Evolutionary conservation across 1,140 invertebrate species (phyloP), one percentile per base, ranked within the genome.

Genomic region (Ceratosolen fusciceps): DNA sequence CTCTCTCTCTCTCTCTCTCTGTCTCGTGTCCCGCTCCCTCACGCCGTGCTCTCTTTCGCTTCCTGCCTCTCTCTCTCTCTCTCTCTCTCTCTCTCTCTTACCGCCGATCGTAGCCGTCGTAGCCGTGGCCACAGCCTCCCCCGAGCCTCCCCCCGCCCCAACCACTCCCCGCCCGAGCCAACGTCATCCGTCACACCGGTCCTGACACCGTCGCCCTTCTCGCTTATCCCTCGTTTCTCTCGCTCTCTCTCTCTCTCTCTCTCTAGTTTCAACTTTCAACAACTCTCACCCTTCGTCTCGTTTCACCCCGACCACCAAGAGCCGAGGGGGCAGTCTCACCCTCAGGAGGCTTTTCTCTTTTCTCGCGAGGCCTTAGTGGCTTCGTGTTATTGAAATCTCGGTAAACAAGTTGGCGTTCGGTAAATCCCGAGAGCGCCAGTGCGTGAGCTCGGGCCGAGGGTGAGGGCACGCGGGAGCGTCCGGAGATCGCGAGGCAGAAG

Each of bases 381-480:
- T 26, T 1, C 24, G 8, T 9, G 3, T 26, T 52, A 19, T 29
- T 26, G 49, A 71, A 71, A 60, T 29, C n/a, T 68, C n/a, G 76
- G 54, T 72, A 78, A 78, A 78, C 54, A 78, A 71, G 68, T 72
- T 43, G 26, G 26, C 67, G 9, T 52, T 52, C 14, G 49, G 9
- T 16, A 3, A 19, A 52, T 3, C 12, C 5, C 19, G 49, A 52
- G 29, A 67, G 47, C 14, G 12, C 29, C 29, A 29, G 31, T 24
- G 21, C 16, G 49, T 31, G 43, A 21, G 19, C n/a, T n/a, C n/a
- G 54, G 47, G 31, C 1, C 29, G 26, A 54, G 24, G 16, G 68
- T 7, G 24, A 19, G 26, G 54, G 37, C 5, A 39, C 24, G 10
- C 19, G 10, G 37, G 19, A 14, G 43, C 1, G 10, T 14, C 49